Base-by-base conservation (phyloP, 2,113 vertebrate species). In the Urocitellus parryii region DNA sequence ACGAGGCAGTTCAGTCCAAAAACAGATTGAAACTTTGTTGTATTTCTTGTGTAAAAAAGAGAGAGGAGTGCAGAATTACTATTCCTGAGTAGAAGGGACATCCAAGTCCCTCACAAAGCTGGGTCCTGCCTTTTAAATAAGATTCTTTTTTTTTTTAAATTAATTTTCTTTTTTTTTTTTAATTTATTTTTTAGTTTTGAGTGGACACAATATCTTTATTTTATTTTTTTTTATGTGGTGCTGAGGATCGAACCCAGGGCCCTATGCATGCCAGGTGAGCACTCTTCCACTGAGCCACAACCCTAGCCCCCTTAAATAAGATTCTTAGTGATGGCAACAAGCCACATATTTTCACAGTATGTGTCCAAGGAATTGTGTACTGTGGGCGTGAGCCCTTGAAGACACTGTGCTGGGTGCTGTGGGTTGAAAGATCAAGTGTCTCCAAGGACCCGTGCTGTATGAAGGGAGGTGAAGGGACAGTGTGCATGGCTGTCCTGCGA, bases 251-350 rank as follows among this genome's bases (percentile, higher is more conserved):
- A 45, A 45, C 45, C 45, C 45, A 45, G 45, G 8, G 45, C 45
- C 45, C 45, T 45, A 1, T 45, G 45, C 45, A 45, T 45, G 45
- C 45, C 45, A 45, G 45, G 45, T 45, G 45, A 45, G 45, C 45
- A 45, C 45, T 45, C 45, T 45, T 9, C 45, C 45, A 45, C 45
- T 45, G 45, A 45, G 45, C 45, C 45, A 45, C 45, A 45, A 45
- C 45, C 8, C 45, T 45, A 45, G 45, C 45, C 45, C 45, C 45
- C 8, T 45, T 45, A 45, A 45, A 45, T 45, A 51, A 39, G 80
- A 6, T 14, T 37, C 22, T 16, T 2, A 45, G 0, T 13, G 16
- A 5, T 2, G 10, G 14, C 2, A 3, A 12, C 37, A 1, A 8
- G 2, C 1, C 42, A 4, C 1, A 13, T 2, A 0, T 39, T 48